Evolutionary conservation across 2,797 vertebrate species (phyloP).

Genomic region (Sebastiscus albofasciatus): DNA sequence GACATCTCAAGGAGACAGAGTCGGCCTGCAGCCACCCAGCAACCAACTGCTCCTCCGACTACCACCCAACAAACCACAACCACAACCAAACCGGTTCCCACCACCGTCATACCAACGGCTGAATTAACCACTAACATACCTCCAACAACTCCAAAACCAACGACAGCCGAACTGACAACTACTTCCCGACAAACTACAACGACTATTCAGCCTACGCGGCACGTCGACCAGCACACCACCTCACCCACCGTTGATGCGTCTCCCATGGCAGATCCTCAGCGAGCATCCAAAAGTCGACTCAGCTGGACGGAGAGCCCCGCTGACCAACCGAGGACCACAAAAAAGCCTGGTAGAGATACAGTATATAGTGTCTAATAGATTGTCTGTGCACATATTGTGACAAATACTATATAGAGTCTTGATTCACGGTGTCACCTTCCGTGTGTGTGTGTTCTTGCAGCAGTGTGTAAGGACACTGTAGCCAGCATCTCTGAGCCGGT

Average conservation of each 20-base stretch:
- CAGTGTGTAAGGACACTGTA: slow-evolving; percentile 92
- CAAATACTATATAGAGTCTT: not conserved
- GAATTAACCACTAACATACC: not conserved
- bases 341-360: slow-evolving; percentile 70
- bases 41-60: slow-evolving; percentile 17
- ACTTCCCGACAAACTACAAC: slow-evolving; percentile 30
- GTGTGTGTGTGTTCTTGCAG: slow-evolving; percentile 65
- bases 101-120: not conserved
- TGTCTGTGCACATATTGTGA: not conserved
- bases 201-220: not conserved
- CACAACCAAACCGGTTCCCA: slow-evolving; percentile 29
- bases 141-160: slow-evolving; percentile 13
- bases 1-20: not conserved
- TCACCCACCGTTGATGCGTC: not conserved
- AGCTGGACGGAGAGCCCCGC: slow-evolving; percentile 78
- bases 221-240: slow-evolving; percentile 4
- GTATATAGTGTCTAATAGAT: not conserved
- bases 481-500: slow-evolving; percentile 91
- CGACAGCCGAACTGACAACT: slow-evolving; percentile 15
- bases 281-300: slow-evolving; percentile 58
- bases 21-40: not conserved
- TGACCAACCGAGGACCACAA: slow-evolving; percentile 67
- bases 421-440: not conserved
- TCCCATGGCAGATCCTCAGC: not conserved
- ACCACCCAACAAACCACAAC: slow-evolving; percentile 31